These are phyloP conservation scores for Acrocephalus arundinaceus DNA, from an alignment of 2,113 vertebrate genomes.

Conservation along the genomic window DNA sequence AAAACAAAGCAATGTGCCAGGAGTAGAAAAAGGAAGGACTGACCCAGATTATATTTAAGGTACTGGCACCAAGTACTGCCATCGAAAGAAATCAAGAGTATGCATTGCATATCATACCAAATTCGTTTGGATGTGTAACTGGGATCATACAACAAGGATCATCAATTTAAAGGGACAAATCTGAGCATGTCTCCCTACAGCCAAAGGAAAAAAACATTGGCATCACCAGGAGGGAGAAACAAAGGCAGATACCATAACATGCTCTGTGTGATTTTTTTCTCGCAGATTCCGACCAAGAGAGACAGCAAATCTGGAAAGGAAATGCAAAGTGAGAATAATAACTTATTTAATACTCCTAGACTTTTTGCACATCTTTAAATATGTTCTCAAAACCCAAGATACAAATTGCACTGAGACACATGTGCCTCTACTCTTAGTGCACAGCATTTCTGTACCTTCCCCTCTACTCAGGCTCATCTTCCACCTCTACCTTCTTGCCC, in stretches of 20 bases:
- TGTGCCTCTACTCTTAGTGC: neutral
- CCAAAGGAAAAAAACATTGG: neutral
- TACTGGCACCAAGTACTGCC: neutral
- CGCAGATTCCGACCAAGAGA: slow-evolving; percentile 3
- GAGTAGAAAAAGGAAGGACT: slow-evolving; percentile 35
- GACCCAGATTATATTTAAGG: neutral
- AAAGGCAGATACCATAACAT: neutral
- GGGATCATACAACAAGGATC: neutral
- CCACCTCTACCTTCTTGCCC: neutral
- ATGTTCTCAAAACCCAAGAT: neutral
- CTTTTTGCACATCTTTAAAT: slow-evolving; percentile 35
- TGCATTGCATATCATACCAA: neutral
- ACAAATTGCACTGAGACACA: neutral
- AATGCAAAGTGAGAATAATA: slow-evolving; percentile 33
- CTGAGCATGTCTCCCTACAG: neutral
- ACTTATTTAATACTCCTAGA: slow-evolving; percentile 40
- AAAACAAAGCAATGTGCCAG: slow-evolving; percentile 22
- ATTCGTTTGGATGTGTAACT: neutral
- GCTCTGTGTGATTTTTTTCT: neutral
- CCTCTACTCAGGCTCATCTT: slow-evolving; percentile 4
- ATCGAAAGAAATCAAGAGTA: neutral
- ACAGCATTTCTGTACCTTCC: neutral
- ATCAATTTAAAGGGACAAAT: neutral
- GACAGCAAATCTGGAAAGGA: slow-evolving; percentile 17
- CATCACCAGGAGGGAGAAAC: neutral